Evolutionary conservation across 2,797 vertebrate species (phyloP).

Genomic region (Alcedo atthis): DNA sequence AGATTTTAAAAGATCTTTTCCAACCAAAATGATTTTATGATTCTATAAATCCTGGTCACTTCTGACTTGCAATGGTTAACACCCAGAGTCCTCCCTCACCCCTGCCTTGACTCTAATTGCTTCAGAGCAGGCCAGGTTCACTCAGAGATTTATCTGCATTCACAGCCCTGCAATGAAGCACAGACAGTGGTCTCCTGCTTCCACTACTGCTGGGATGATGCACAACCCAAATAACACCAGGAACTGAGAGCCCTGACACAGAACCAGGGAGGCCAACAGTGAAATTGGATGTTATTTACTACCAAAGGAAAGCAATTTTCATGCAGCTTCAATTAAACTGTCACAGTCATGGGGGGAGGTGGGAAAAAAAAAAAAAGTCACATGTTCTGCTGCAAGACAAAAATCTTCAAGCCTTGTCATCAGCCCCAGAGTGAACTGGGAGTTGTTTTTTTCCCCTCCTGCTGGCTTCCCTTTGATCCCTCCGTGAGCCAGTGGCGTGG

Average conservation of each 20-base stretch:
- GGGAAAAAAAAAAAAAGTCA: neutral
- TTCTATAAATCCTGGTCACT: neutral
- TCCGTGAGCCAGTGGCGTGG: neutral
- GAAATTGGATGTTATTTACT: neutral
- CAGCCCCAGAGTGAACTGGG: neutral
- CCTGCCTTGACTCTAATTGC: neutral
- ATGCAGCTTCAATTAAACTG: neutral
- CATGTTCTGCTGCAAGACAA: neutral
- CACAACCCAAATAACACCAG: neutral
- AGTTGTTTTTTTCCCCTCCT: neutral
- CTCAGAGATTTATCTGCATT: neutral
- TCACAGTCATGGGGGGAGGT: neutral
- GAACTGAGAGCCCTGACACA: neutral
- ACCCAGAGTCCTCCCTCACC: too few relatives aligned
- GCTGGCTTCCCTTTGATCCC: slow-evolving; percentile 1
- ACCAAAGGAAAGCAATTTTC: neutral
- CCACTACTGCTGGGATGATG: neutral
- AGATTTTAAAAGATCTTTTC: too few relatives aligned
- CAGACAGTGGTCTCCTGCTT: neutral
- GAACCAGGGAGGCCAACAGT: neutral
- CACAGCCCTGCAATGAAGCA: neutral
- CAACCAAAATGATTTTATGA: too few relatives aligned
- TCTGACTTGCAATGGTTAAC: neutral
- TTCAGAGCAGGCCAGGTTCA: neutral
- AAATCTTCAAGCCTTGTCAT: neutral